Evolutionary conservation across 2,113 vertebrate genomes (phyloP), one percentile per base, ranked within the genome.

Genomic region (Pseudorasbora parva): DNA sequence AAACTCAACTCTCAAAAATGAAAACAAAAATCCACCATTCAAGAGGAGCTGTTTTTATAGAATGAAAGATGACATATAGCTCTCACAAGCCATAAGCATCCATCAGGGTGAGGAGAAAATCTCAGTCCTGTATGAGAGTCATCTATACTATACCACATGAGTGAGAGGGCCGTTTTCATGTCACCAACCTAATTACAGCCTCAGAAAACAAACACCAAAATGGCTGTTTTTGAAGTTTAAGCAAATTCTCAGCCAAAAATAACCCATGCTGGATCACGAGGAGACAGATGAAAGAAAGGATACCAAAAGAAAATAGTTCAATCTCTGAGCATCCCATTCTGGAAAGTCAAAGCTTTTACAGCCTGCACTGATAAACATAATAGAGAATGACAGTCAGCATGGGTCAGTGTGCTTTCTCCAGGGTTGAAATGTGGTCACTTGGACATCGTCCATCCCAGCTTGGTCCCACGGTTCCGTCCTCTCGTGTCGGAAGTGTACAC

Each of bases 251-350:
- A 23, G 74, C 86, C 86, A 87, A 87, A 78, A 81, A 87, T 56
- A 85, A 87, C 59, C 14, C 25, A 49, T 30, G 4, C 15, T n/a
- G 43, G 77, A 83, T 83, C 86, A 85, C 81, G 78, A 76, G 54
- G 81, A 83, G 43, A 21, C 77, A 78, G 88, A 87, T 81, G 81
- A 87, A 87, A 85, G 85, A 64, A 79, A 76, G 62, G 62, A 86
- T 37, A 77, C 51, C 56, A 83, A 19, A 88, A 85, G 49, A 81
- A 77, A 83, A 80, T 71, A 73, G 83, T 80, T 87, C 87, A 5
- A 49, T 45, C 83, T 76, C 59, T 82, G 43, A 57, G 79, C 37
- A 78, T 9, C 64, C 60, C 12, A 51, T 80, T 73, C 33, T n/a
- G 68, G 82, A 85, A 56, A 73, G 9, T 49, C 41, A 75, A 78